Base-by-base conservation (phyloP, 2,888 invertebrate genomes). In the Cryptus viduatorius region DNA sequence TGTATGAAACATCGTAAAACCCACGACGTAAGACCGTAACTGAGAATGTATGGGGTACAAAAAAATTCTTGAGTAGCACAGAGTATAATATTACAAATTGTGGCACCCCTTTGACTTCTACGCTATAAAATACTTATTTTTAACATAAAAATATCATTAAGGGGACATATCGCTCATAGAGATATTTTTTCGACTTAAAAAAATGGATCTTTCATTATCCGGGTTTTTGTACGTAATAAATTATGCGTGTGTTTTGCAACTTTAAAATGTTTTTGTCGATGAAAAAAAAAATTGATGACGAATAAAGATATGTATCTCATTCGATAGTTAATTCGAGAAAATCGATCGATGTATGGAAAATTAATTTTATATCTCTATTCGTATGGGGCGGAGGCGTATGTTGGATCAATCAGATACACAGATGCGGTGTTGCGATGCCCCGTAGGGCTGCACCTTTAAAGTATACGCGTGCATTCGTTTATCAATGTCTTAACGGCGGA, bases 1-100 rank as follows among this genome's bases (percentile, higher is more conserved):
- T 61, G 44, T 56, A 50, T 64, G 42, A 10, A 24, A 78, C 19
- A 59, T 37, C 37, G 37, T 37, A 69, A 75, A 61, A 44, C 59
- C 68, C 80, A 68, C 75, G 12, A 24, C 50, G 53, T 42, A 19
- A 53, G 29, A 24, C 24, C 24, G 50, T 76, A 53, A 76, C 76
- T 59, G 37, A 80, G 59, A 37, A 61, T 67, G 12, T 59, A 73
- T 14, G 80, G 59, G 53, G 56, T 5, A 44, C 29, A 42, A 44
- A 1, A 50, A n/a, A 50, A 50, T 4, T 4, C 4, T 37, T 37
- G 37, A 7, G 4, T 37, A 37, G 37, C 3, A 37, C 37, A 8
- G 37, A 37, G 4, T 37, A 37, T 37, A 37, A 8, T 37, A 37
- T 37, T 37, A 37, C 37, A 37, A 37, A 37, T 37, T 1, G 4